Percentiles rank a stretch among this genome's conserved stretches.
Evolutionary conservation across 2,797 vertebrate genomes (phyloP).

Genomic region (Halcyon leucocephala): DNA sequence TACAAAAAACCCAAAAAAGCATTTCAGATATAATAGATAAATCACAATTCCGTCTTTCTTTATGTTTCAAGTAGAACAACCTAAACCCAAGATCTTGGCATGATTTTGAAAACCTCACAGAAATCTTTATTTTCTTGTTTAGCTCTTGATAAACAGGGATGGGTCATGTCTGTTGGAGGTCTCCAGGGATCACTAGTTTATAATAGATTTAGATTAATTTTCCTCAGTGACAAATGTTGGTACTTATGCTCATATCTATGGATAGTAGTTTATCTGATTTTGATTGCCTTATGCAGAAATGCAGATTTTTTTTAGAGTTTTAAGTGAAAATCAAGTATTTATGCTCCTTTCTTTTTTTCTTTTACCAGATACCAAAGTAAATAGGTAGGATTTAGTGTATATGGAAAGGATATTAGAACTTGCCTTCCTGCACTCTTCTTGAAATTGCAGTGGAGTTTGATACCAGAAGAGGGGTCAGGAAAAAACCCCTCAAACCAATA

Average conservation of each 20-base stretch:
- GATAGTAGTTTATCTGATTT: neutral
- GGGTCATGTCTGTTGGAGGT: neutral
- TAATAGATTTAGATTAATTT: neutral
- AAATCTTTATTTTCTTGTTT: neutral
- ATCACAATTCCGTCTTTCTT: neutral
- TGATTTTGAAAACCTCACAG: neutral
- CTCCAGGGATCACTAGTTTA: neutral
- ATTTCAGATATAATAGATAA: neutral
- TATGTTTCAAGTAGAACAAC: neutral
- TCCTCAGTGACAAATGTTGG: neutral
- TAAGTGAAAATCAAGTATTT: neutral
- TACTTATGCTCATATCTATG: neutral
- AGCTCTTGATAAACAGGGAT: neutral
- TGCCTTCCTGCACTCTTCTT: neutral
- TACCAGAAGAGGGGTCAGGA: neutral
- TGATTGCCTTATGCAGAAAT: neutral
- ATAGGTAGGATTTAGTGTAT: neutral
- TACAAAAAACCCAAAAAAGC: neutral
- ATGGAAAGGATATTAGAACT: neutral
- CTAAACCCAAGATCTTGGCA: neutral
- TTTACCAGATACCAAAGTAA: neutral
- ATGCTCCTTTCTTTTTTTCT: neutral
- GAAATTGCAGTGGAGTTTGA: neutral
- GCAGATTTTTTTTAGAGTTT: neutral
- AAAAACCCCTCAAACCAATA: neutral